Conservation (phyloP, 1,140 invertebrate genomes). For the Cherax destructor region DNA sequence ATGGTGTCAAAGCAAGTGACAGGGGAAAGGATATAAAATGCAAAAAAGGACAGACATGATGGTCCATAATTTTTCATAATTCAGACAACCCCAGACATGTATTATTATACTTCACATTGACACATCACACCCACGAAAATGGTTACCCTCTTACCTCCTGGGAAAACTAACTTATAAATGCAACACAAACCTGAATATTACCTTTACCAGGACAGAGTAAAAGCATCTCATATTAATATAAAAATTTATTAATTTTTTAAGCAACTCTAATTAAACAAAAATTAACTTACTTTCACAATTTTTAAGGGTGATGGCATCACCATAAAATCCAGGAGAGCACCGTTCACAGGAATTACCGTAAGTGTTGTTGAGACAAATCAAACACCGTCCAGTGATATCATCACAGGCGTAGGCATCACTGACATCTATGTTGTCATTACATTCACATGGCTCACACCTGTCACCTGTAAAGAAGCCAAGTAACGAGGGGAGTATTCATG, state of each 20-base stretch:
- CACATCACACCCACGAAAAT: too few species aligned
- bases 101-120: too few species aligned
- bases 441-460: slow-evolving; percentile 90
- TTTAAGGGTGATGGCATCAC: slow-evolving; percentile 92
- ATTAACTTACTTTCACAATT: slow-evolving; percentile 85
- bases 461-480: slow-evolving; percentile 78
- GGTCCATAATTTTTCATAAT: too few species aligned
- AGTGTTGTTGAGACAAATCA: slow-evolving; percentile 93
- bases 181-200: too few species aligned
- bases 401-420: slow-evolving; percentile 88
- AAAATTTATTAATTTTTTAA: not conserved
- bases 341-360: slow-evolving; percentile 90
- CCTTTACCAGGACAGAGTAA: not conserved
- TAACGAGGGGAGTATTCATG: too few species aligned
- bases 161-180: too few species aligned
- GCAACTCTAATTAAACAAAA: not conserved
- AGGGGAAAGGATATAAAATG: too few species aligned
- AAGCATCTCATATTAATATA: not conserved
- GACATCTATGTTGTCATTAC: slow-evolving; percentile 93
- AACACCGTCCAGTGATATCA: slow-evolving; percentile 90
- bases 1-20: too few species aligned
- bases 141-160: too few species aligned
- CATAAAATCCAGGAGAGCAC: slow-evolving; percentile 93
- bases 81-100: too few species aligned
- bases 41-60: too few species aligned